Conservation (phyloP, 2,888 invertebrate species). For the Cryptocheilus praepositus region DNA sequence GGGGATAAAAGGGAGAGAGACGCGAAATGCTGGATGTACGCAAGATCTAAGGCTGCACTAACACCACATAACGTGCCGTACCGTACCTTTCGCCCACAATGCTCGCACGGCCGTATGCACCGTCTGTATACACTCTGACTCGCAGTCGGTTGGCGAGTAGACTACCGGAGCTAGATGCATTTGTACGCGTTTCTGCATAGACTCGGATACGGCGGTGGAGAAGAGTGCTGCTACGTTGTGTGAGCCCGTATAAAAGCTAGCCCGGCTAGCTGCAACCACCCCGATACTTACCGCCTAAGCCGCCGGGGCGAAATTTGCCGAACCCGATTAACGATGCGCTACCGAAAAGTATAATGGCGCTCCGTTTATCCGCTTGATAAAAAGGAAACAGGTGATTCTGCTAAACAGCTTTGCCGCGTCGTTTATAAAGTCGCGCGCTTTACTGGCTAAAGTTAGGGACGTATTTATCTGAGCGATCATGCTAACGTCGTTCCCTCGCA, state of each 20-base stretch:
- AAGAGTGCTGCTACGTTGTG: conserved; percentile 3
- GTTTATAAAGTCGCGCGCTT: too few relatives aligned
- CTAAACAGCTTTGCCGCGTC: conserved; percentile 19
- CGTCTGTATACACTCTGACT: background rate
- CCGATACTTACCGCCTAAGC: conserved; percentile 35
- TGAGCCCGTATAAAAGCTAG: conserved; percentile 38
- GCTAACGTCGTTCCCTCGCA: too few relatives aligned
- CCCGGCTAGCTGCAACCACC: conserved; percentile 33
- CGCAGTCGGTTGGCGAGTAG: conserved; percentile 6
- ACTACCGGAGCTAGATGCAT: conserved; percentile 36
- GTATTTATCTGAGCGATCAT: too few relatives aligned
- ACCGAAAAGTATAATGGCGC: conserved; percentile 16
- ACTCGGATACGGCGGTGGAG: conserved; percentile 16
- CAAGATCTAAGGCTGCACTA: conserved; percentile 39
- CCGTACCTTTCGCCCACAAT: background rate
- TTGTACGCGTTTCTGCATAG: conserved; percentile 30
- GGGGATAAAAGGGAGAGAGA: background rate
- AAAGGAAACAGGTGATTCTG: conserved; percentile 21
- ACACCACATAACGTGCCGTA: conserved; percentile 25
- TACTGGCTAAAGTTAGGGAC: too few relatives aligned
- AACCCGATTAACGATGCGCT: conserved; percentile 32
- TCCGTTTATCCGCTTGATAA: conserved; percentile 8
- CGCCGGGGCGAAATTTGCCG: conserved; percentile 22
- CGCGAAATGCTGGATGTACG: background rate
- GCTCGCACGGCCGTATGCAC: background rate